Base-by-base conservation (phyloP, 2,888 invertebrate species). In the Tenthredo amoena region DNA sequence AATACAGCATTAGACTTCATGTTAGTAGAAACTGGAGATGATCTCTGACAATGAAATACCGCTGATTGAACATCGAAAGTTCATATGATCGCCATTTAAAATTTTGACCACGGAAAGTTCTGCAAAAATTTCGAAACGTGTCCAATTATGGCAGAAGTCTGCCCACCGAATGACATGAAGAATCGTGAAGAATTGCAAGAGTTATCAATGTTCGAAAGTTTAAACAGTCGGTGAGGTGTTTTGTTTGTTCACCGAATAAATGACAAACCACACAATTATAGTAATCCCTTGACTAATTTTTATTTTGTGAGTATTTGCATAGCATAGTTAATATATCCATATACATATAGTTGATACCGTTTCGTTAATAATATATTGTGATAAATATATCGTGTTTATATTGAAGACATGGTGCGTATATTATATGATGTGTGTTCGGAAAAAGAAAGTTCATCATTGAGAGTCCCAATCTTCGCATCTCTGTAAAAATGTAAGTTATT, bases 391-490 rank as follows among this genome's bases (percentile, higher is more conserved):
- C 68, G 31, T 68, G 31, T 18, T 68, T 26, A 15, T 34, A 15
- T 34, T 26, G 12, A 68, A 18, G 40, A 71, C 31, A 72, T 31
- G 12, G 34, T 43, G 72, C 43, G 43, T 62, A 55, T 83, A 77
- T 79, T 77, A 86, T 85, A 84, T 31, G 15, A 83, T 71, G 47
- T 26, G 21, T 68, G 47, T 55, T 50, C 34, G 18, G 9, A 55
- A 31, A 34, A 50, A 34, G 1, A 21, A 0, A 7, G 87, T 88
- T 62, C 86, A 65, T 82, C 31, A 58, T 26, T 71, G 88, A 86
- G 95, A 95, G 85, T 96, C 95, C 97, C 97, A 97, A 90, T 97
- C 97, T 31, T 96, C 96, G 89, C 97, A 97, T 91, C 96, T 96
- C 3, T 93, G 87, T 84, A 93, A 92, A 86, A 85, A 62, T 65